These are phyloP conservation scores for Phoebastria nigripes DNA, from an alignment of 2,797 vertebrate species.

Conservation along the genomic window DNA sequence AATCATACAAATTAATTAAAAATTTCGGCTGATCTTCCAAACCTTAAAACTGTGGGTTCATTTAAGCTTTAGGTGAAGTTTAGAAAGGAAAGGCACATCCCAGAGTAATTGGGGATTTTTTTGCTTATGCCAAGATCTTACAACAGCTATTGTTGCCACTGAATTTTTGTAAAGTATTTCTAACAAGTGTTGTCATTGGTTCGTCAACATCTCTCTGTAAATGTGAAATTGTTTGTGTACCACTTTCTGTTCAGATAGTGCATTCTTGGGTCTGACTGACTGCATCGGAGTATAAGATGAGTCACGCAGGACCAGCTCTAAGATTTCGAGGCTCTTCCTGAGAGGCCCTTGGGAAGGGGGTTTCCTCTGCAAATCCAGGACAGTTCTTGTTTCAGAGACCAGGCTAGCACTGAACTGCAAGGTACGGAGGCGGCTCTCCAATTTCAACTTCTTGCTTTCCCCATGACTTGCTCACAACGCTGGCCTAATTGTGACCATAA, in stretches of 20 bases:
- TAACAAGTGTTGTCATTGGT: neutral
- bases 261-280: neutral
- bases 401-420: neutral
- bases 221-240: no score
- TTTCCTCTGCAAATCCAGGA: neutral
- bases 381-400: neutral
- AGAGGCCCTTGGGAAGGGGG: no score
- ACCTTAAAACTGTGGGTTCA: neutral
- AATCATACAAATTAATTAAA: neutral
- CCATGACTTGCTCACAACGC: neutral
- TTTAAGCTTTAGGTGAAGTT: neutral
- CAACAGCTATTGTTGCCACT: neutral
- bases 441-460: neutral
- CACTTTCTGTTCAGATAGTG: neutral
- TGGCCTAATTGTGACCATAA: neutral
- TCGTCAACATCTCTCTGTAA: neutral
- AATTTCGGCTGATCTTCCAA: neutral
- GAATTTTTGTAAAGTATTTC: neutral
- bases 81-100: neutral
- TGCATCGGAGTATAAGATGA: neutral
- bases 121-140: neutral
- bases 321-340: neutral
- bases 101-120: neutral
- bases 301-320: neutral
- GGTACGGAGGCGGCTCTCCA: accelerated